Evolutionary conservation across 2,888 invertebrate species (phyloP).

Genomic region (Dryocosmus kuriphilus): DNA sequence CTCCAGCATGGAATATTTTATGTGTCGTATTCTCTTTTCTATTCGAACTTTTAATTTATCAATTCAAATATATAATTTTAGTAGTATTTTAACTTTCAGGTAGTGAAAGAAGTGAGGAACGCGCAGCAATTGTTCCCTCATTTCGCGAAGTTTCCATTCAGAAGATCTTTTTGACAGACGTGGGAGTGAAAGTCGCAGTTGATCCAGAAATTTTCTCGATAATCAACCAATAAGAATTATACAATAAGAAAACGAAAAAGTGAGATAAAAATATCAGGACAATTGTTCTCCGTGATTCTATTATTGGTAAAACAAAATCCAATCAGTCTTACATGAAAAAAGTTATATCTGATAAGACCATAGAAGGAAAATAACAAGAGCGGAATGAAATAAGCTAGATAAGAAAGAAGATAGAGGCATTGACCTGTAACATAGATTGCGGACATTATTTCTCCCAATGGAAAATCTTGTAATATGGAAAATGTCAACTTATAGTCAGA

Average conservation of each 20-base stretch:
- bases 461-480: neutral
- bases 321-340: neutral
- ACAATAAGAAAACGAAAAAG: slow-evolving; percentile 48
- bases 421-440: neutral
- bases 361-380: neutral
- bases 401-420: slow-evolving; percentile 1
- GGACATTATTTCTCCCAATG: neutral
- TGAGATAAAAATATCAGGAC: neutral
- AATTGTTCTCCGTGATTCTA: neutral
- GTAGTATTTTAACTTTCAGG: too few species aligned
- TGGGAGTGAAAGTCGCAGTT: too few species aligned
- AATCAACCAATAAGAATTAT: slow-evolving; percentile 61
- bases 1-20: slow-evolving; percentile 32
- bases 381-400: neutral
- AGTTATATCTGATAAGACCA: neutral
- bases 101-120: too few species aligned
- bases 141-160: slow-evolving; percentile 66
- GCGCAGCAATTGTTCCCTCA: too few species aligned
- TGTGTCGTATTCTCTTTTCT: neutral
- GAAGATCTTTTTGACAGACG: slow-evolving; percentile 64
- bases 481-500: neutral
- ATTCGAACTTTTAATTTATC: too few species aligned
- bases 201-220: slow-evolving; percentile 50
- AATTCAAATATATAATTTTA: too few species aligned
- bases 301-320: neutral